phyloP scores from a whole-genome alignment of 2,797 vertebrate species.

The Morus bassanus region DNA sequence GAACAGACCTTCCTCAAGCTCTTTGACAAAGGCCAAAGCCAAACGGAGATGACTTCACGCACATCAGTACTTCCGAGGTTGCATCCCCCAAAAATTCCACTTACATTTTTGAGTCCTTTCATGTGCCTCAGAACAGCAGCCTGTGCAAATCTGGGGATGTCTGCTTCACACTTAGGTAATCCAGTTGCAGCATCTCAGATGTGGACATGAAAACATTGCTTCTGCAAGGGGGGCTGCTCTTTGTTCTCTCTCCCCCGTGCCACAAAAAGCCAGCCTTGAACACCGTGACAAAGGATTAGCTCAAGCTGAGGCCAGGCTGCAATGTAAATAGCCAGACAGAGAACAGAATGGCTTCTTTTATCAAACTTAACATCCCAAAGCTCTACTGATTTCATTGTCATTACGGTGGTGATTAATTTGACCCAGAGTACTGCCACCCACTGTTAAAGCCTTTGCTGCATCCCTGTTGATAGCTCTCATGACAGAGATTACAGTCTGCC shows the following conservation, averaged over 20 bases:
- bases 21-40: not conserved
- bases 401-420: slow-evolving; percentile 66
- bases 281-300: slow-evolving; percentile 48
- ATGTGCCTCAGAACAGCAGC: not conserved
- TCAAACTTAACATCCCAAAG: slow-evolving; percentile 62
- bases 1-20: not conserved
- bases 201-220: slow-evolving; percentile 9
- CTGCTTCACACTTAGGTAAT: slow-evolving; percentile 39
- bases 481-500: slow-evolving; percentile 58
- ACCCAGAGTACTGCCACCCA: slow-evolving; percentile 59
- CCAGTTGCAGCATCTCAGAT: not conserved
- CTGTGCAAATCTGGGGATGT: not conserved
- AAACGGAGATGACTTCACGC: accelerated
- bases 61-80: not conserved
- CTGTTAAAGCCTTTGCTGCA: slow-evolving; percentile 51
- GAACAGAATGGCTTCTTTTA: slow-evolving; percentile 62
- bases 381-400: slow-evolving; percentile 64
- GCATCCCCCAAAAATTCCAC: not conserved
- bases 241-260: not conserved
- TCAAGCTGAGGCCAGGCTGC: slow-evolving; percentile 16
- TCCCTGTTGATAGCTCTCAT: slow-evolving; percentile 56
- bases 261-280: slow-evolving; percentile 1
- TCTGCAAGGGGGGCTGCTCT: slow-evolving; percentile 10
- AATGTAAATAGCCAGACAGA: slow-evolving; percentile 39
- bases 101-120: not conserved